A percentile compares a stretch with the other conserved stretches of the same genome.
Conservation (phyloP, 2,888 invertebrate genomes). For the Campoplex nolae region DNA sequence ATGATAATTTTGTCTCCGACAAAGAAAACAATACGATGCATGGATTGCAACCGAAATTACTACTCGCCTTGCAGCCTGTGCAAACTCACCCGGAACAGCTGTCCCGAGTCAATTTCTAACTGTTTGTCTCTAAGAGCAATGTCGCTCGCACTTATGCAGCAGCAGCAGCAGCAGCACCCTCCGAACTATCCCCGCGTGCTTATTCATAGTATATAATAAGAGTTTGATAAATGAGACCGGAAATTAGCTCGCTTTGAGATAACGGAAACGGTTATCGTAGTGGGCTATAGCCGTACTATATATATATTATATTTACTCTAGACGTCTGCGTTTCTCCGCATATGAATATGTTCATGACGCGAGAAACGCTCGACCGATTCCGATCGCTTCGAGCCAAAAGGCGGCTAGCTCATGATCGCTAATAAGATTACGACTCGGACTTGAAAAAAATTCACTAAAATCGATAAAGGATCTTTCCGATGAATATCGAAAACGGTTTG, state of each 20-base stretch:
- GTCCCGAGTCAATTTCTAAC: neutral
- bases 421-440: neutral
- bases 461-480: neutral
- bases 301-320: neutral
- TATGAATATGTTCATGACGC: neutral
- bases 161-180: neutral
- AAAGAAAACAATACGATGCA: neutral
- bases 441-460: neutral
- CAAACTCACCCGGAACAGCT: neutral
- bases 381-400: neutral
- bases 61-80: neutral
- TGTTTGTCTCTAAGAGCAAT: neutral
- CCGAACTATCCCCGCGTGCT: constrained; percentile 13
- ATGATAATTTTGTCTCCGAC: constrained; percentile 10
- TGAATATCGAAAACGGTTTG: neutral
- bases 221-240: constrained; percentile 44
- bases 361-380: neutral
- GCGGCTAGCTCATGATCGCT: neutral
- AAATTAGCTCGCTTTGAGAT: constrained; percentile 48
- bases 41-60: neutral
- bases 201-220: constrained; percentile 46
- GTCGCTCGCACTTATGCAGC: neutral
- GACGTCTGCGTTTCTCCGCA: neutral
- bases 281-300: neutral
- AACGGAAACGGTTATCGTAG: constrained; percentile 40